A percentile compares a stretch with the other conserved stretches of the same genome.
These are phyloP conservation scores for Leucoraja ocellata DNA, from an alignment of 2,797 vertebrate genomes.

Conservation along the genomic window DNA sequence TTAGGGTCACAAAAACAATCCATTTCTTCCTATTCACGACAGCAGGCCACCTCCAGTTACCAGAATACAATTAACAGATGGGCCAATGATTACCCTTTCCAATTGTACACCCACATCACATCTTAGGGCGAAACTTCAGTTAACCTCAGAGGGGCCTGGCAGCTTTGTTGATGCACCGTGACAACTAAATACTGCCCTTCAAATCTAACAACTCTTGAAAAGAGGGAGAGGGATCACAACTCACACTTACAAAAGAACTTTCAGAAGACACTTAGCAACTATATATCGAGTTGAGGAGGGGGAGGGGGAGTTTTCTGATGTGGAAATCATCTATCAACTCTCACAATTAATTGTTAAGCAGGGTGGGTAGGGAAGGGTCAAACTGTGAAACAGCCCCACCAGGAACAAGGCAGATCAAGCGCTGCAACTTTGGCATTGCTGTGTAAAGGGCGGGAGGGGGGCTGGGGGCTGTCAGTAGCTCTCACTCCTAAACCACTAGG, in stretches of 20 bases:
- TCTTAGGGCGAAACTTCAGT: background rate
- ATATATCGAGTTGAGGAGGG: constrained; percentile 40
- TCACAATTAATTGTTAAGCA: constrained; percentile 39
- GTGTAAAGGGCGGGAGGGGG: background rate
- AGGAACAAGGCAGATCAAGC: background rate
- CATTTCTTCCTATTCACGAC: background rate
- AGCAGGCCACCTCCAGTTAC: background rate
- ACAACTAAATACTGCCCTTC: background rate
- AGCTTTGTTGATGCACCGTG: background rate
- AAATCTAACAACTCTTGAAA: background rate
- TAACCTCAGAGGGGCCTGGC: background rate
- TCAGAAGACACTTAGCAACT: background rate
- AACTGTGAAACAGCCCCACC: background rate
- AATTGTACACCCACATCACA: background rate
- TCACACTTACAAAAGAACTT: background rate
- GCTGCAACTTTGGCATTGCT: background rate
- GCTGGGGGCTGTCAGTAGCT: constrained; percentile 40
- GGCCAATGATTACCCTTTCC: background rate
- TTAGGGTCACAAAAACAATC: background rate
- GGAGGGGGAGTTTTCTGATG: constrained; percentile 16
- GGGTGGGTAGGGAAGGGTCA: constrained; percentile 18
- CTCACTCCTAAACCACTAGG: background rate
- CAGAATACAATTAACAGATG: background rate
- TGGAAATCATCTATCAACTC: background rate
- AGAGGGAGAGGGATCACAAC: background rate